These are phyloP conservation scores for Whitmania pigra DNA, from an alignment of 1,140 invertebrate species.

Conservation along the genomic window DNA sequence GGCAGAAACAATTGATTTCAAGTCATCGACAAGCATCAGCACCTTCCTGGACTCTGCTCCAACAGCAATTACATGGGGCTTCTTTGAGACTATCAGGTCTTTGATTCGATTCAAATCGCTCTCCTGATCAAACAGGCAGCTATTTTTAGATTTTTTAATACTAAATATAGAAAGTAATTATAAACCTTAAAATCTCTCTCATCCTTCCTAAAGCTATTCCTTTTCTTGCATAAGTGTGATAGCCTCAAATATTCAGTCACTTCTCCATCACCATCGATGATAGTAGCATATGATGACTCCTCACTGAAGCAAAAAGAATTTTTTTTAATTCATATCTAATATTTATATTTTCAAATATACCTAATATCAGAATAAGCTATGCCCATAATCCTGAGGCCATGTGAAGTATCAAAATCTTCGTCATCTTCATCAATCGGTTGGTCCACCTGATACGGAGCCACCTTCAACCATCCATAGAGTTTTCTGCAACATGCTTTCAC, in stretches of 20 bases:
- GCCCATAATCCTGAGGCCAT: slow-evolving; percentile 72
- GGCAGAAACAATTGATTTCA: slow-evolving; percentile 57
- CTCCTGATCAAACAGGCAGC: slow-evolving; percentile 8
- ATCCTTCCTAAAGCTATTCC: slow-evolving; percentile 57
- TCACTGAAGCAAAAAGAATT: slow-evolving; percentile 38
- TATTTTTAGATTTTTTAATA: background rate
- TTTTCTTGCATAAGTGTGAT: slow-evolving; percentile 67
- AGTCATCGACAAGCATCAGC: slow-evolving; percentile 67
- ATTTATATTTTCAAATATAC: slow-evolving; percentile 29
- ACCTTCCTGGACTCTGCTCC: slow-evolving; percentile 55
- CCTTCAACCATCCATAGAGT: slow-evolving; percentile 79
- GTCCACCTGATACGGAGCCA: slow-evolving; percentile 68
- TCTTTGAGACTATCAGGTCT: slow-evolving; percentile 74
- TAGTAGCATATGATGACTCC: slow-evolving; percentile 73
- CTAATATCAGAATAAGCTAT: slow-evolving; percentile 75
- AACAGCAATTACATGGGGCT: slow-evolving; percentile 82
- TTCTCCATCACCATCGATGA: slow-evolving; percentile 76
- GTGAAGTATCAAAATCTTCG: slow-evolving; percentile 57
- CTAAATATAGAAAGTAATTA: slow-evolving; percentile 14
- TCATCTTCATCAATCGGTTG: slow-evolving; percentile 63
- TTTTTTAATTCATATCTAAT: background rate
- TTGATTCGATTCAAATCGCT: slow-evolving; percentile 64
- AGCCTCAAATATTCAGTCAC: slow-evolving; percentile 77
- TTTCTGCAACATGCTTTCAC: slow-evolving; percentile 60
- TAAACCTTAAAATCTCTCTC: slow-evolving; percentile 58